Conservation (phyloP, 2,888 invertebrate genomes). For the Parnassius mnemosyne region DNA sequence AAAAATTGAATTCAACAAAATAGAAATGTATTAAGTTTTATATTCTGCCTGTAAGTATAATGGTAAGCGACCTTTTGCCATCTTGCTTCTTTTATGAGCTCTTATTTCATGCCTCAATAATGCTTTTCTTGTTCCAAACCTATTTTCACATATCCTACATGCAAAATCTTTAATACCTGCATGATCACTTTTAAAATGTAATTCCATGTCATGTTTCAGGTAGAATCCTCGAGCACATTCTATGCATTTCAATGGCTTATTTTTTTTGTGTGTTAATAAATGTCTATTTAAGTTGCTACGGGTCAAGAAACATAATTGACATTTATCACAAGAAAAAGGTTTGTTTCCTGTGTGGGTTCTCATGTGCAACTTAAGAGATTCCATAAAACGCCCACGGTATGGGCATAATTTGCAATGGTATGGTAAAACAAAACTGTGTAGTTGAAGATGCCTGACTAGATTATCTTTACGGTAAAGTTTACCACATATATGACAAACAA, state of each 20-base stretch:
- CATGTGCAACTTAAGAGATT: neutral
- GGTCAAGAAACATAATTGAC: conserved; percentile 51
- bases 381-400: neutral
- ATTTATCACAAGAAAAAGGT: conserved; percentile 56
- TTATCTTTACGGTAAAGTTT: neutral
- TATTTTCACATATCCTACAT: neutral
- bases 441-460: neutral
- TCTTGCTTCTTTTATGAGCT: neutral
- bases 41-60: neutral
- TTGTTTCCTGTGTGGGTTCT: conserved; percentile 30
- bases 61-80: neutral
- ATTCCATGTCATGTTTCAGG: neutral
- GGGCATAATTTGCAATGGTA: neutral
- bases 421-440: neutral
- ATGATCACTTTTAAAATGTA: neutral
- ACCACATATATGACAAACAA: neutral
- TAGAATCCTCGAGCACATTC: neutral
- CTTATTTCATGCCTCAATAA: neutral
- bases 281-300: conserved; percentile 52
- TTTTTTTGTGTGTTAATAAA: neutral
- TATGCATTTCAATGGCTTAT: neutral
- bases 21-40: neutral
- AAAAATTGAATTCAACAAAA: too few relatives aligned
- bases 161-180: neutral
- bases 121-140: neutral